Base-by-base conservation (phyloP, 2,797 vertebrate genomes). In the Chaunax sp. region DNA sequence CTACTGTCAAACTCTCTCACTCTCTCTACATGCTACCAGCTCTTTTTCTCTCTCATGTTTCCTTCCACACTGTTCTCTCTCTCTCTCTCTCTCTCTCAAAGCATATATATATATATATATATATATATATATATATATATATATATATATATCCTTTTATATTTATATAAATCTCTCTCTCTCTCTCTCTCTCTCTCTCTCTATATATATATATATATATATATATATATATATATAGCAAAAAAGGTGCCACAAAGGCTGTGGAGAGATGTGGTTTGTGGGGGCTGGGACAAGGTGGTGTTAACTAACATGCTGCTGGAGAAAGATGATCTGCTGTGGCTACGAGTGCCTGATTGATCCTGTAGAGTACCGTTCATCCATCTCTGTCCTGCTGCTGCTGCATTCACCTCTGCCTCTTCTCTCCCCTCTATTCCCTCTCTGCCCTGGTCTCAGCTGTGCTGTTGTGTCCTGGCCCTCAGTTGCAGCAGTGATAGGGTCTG, bases 291-390 rank as follows among this genome's bases (percentile, higher is more conserved):
- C 1, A n/a, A 64, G 41, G 52, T 47, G 64, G 45, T 68, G 80
- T 53, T 67, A 58, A 62, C 58, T 69, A 81, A 62, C 51, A 6
- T 52, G 68, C 69, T 52, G 22, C 77, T 72, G 64, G 69, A 82
- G 89, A 91, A 90, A 92, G 89, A 90, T 89, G 90, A 91, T 91
- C 89, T 82, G 75, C 81, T 78, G 80, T 75, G 68, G 74, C 78
- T 78, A 66, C 14, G 51, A 85, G 79, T 67, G 62, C 46, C 84
- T 84, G 87, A 92, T 91, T 90, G 91, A 93, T 93, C 83, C 77
- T 35, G 57, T 45, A 66, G 80, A 75, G 83, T 60, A 49, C 64
- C 43, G 75, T 69, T 87, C 86, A 92, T 92, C 87, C 68, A 86
- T 91, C 90, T 86, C 78, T 35, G 57, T 88, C 87, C 65, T 45